Evolutionary conservation across 2,113 vertebrate genomes (phyloP), one percentile per base, ranked within the genome.

Genomic region (Pelvicachromis taeniatus): DNA sequence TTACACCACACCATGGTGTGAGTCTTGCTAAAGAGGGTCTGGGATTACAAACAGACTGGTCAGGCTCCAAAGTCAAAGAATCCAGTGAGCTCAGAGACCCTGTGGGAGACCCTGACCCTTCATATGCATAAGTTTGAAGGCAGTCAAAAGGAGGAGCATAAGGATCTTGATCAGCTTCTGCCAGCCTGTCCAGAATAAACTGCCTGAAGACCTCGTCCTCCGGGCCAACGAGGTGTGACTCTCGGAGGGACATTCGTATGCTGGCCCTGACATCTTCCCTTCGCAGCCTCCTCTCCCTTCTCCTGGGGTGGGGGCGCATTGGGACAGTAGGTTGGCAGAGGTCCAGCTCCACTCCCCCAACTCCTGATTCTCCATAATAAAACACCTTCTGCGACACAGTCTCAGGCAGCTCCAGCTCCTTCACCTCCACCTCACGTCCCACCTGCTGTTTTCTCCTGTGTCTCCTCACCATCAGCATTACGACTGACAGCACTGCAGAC

Each of bases 41-140:
- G 89, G 95, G 23, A 95, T 93, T 77, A 48, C 21, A 1, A 7
- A 35, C 56, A 8, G 56, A 96, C 58, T 93, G 95, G 21, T 96
- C 96, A 1, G 94, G 93, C 61, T 97, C 96, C 1, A 14, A 5
- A 4, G 2, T 3, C 1, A 4, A 77, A 0, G 97, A 99, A 1
- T 92, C 97, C 40, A 99, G 11, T 0, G 98, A 99, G 90, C 98
- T 99, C 61, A 99, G 95, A 3, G 99, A 99, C 7, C 97, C 97
- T 1, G 97, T 92, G 4, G 88, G 53, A 0, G 98, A 99, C 4
- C 97, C 97, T 0, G 92, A 94, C 1, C 99, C 98, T 82, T 99
- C 99, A 58, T 97, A 98, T 0, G 96, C 95, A 1, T 97, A 99
- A 1, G 91, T 97, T 81, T 97, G 96, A 3, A 99, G 92, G 5